A percentile compares a stretch with the other conserved stretches of the same genome.
Conservation (phyloP, 2,113 vertebrate species). For the Odobenus rosmarus region DNA sequence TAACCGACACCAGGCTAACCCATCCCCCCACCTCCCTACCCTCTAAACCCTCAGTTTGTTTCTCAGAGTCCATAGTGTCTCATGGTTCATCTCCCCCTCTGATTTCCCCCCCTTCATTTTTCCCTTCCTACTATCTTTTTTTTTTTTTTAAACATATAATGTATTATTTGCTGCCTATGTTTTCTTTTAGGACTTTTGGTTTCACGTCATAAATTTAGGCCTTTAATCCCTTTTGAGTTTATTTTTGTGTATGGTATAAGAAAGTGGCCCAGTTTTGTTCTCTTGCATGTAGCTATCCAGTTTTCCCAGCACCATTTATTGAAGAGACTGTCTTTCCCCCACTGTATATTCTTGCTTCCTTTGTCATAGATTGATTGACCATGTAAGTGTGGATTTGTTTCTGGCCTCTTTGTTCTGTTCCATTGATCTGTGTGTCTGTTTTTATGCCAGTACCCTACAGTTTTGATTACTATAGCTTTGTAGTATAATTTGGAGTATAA, state of each 20-base stretch:
- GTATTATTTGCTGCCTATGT: background rate
- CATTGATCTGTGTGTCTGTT: background rate
- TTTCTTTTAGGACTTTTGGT: background rate
- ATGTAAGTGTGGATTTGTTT: background rate
- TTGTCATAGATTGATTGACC: background rate
- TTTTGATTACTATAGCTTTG: background rate
- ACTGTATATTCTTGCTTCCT: background rate
- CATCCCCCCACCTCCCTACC: too few relatives aligned
- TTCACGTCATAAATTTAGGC: background rate
- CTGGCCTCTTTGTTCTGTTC: background rate
- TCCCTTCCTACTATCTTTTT: too few relatives aligned
- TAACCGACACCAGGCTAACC: too few relatives aligned
- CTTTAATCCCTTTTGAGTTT: background rate
- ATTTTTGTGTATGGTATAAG: background rate
- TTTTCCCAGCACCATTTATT: background rate
- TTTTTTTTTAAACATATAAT: too few relatives aligned
- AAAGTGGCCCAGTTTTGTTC: background rate
- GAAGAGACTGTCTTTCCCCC: background rate
- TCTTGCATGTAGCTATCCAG: background rate
- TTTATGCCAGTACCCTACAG: background rate
- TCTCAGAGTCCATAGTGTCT: too few relatives aligned
- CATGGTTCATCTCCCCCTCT: too few relatives aligned
- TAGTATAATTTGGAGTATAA: background rate
- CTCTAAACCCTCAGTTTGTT: too few relatives aligned
- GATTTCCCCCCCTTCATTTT: too few relatives aligned